Percentiles rank a stretch among this genome's conserved stretches.
Conservation (phyloP, 2,797 vertebrate genomes). For the Atherinosoma microstoma region DNA sequence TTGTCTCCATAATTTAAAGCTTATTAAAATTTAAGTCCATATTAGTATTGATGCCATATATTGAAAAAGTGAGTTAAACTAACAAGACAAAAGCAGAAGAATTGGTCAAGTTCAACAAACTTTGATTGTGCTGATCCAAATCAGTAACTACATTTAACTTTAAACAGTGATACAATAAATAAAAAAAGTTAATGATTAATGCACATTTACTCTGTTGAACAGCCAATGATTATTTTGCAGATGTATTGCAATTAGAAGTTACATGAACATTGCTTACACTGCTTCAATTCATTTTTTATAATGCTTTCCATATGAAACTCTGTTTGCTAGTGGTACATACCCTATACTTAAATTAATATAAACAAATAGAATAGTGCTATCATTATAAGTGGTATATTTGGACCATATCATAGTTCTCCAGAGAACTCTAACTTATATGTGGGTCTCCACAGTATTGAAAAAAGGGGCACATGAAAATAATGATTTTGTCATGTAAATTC, state of each 20-base stretch:
- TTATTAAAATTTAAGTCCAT: slow-evolving; percentile 35
- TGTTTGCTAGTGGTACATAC: slow-evolving; percentile 83
- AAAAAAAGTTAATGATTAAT: slow-evolving; percentile 1
- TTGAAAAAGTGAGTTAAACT: slow-evolving; percentile 33
- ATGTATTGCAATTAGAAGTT: slow-evolving; percentile 26
- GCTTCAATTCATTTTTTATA: slow-evolving; percentile 44
- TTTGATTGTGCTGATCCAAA: slow-evolving; percentile 14
- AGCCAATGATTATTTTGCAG: slow-evolving; percentile 2
- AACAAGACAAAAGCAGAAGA: slow-evolving; percentile 39
- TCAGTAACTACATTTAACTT: slow-evolving; percentile 11
- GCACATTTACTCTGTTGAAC: slow-evolving; percentile 8
- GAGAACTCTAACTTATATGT: slow-evolving; percentile 42
- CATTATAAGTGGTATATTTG: slow-evolving; percentile 48
- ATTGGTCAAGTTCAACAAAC: background rate
- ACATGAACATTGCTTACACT: slow-evolving; percentile 26
- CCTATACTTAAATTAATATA: slow-evolving; percentile 80
- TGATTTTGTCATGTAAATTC: slow-evolving; percentile 58
- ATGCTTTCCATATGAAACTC: slow-evolving; percentile 63
- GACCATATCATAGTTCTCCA: slow-evolving; percentile 61
- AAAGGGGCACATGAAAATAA: slow-evolving; percentile 61
- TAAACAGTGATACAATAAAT: slow-evolving; percentile 10
- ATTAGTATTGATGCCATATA: slow-evolving; percentile 32
- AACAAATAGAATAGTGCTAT: slow-evolving; percentile 66
- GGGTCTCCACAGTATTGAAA: slow-evolving; percentile 36
- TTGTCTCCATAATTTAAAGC: slow-evolving; percentile 49